Percentiles rank a stretch among this genome's conserved stretches.
Conservation (phyloP, 2,113 vertebrate species). For the Pandion haliaetus region DNA sequence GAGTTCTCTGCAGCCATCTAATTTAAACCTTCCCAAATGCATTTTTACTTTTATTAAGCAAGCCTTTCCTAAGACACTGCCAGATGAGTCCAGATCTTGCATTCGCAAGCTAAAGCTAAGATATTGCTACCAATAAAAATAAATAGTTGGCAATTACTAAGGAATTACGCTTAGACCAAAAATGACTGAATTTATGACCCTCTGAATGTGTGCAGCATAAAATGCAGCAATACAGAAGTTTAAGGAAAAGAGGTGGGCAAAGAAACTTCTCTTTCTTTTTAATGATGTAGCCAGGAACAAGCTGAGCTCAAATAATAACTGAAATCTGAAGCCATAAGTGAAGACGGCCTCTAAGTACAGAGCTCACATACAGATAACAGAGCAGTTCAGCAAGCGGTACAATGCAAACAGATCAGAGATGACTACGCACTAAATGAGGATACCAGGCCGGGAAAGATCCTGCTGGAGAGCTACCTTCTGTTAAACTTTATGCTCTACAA, state of each 20-base stretch:
- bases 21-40: background rate
- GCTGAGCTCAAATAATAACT: background rate
- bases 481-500: background rate
- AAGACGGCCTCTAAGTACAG: background rate
- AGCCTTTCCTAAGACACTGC: background rate
- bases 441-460: background rate
- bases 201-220: background rate
- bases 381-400: background rate
- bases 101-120: slow-evolving; percentile 14
- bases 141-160: slow-evolving; percentile 28
- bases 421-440: background rate
- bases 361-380: background rate
- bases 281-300: background rate
- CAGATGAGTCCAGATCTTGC: background rate
- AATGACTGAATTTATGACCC: background rate
- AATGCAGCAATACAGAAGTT: background rate
- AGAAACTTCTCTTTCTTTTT: background rate
- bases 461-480: background rate
- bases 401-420: background rate
- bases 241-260: background rate
- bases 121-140: slow-evolving; percentile 26
- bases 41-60: background rate
- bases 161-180: slow-evolving; percentile 13
- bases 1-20: background rate
- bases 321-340: background rate